Evolutionary conservation across 2,888 invertebrate genomes (phyloP), one percentile per base, ranked within the genome.

Genomic region (Bhutanitis thaidina): DNA sequence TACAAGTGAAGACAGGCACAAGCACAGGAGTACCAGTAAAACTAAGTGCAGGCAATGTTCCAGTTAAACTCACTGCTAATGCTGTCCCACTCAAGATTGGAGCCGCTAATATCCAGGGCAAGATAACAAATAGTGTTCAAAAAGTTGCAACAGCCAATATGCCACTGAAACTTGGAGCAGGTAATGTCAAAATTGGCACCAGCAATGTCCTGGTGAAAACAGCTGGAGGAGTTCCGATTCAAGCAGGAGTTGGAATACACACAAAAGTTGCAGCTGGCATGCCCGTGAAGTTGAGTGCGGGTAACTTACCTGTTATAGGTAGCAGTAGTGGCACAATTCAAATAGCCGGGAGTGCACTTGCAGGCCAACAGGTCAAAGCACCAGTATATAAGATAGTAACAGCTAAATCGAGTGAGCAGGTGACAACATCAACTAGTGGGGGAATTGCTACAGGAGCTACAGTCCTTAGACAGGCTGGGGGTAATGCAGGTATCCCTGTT

Each of bases 401-500:
- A 1, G 86, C 90, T 0, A 86, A 87, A 57, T 81, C 86, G 0
- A 69, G 80, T 41, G 87, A 87, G 45, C 80, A 79, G 56, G 69
- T 71, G 1, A 59, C 59, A 3, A 59, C 60, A 0, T 67, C 70
- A 14, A 71, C 79, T 5, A 73, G 74, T 30, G 68, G 73, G 1
- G 63, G 76, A 2, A 68, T 72, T 48, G 68, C 64, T 3, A 62
- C 73, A 0, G 82, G 90, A 5, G 85, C 86, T 3, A 89, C 91
- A 0, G 90, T 91, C 48, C 78, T 92, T 46, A 79, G 92, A 51
- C 91, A 91, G 65, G 84, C 86, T 3, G 65, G 84, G 3, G 69
- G 78, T 67, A 73, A 91, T 29, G 90, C 91, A 0, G 92, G 92
- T 25, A 94, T 94, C 60, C 94, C 94, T 45, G 93, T 95, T 12